A percentile compares a stretch with the other conserved stretches of the same genome.
These are phyloP conservation scores for Glyphotaelius pellucidus DNA, from an alignment of 2,888 invertebrate species.

Conservation along the genomic window DNA sequence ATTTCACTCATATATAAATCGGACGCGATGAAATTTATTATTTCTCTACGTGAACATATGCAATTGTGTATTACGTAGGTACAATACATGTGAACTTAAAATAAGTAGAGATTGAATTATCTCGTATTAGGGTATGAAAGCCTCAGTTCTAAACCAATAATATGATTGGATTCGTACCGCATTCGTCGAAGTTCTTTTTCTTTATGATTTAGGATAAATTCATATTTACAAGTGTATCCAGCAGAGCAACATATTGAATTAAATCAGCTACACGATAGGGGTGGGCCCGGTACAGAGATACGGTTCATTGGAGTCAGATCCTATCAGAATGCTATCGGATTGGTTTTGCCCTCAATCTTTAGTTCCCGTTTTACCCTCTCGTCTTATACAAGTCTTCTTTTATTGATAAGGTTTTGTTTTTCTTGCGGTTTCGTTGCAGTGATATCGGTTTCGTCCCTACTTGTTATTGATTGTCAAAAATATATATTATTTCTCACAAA, in stretches of 20 bases:
- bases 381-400: neutral
- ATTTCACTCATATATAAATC: neutral
- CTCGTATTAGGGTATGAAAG: neutral
- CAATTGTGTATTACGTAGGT: neutral
- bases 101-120: neutral
- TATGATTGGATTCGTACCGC: neutral
- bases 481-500: neutral
- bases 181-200: neutral
- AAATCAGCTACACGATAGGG: neutral
- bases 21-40: neutral
- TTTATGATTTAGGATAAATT: conserved; percentile 2
- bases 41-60: no score
- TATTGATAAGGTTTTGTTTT: conserved; percentile 11
- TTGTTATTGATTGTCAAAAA: neutral
- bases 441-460: neutral
- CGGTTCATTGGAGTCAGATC: conserved; percentile 64
- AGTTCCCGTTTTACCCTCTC: conserved; percentile 49
- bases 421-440: neutral
- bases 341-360: conserved; percentile 57
- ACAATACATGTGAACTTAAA: neutral
- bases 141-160: neutral
- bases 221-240: conserved; percentile 13
- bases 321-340: conserved; percentile 63
- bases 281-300: conserved; percentile 48
- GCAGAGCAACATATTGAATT: conserved; percentile 35